phyloP scores from a whole-genome alignment of 2,113 vertebrate species.

The Polypterus bichir region DNA sequence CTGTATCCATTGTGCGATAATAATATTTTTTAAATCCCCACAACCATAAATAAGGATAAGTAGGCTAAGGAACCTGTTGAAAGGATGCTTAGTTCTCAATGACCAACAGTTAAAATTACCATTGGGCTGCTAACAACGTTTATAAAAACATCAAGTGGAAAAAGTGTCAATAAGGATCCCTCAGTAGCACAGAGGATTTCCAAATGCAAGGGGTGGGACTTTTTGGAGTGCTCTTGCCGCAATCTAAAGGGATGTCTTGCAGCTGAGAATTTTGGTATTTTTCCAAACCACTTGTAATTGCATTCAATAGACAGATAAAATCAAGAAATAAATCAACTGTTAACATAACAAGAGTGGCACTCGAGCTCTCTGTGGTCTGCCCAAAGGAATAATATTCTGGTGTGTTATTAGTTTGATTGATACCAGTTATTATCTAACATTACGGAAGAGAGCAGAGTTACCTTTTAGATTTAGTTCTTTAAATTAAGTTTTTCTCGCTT shows the following conservation, averaged over 20 bases:
- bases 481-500: too few species aligned
- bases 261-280: neutral
- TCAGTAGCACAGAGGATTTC: neutral
- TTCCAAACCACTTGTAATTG: neutral
- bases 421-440: neutral
- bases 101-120: neutral
- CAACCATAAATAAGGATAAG: too few species aligned
- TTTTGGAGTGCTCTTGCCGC: neutral
- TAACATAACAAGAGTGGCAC: neutral
- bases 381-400: neutral
- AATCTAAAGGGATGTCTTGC: neutral
- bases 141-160: neutral
- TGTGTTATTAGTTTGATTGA: constrained; percentile 1
- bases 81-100: neutral
- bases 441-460: neutral
- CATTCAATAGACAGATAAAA: neutral
- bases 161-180: neutral
- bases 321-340: neutral
- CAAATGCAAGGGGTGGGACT: neutral
- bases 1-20: too few species aligned
- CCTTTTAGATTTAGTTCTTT: too few species aligned
- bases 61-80: neutral
- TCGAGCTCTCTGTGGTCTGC: neutral
- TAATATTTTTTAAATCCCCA: too few species aligned
- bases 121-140: neutral